phyloP scores from a whole-genome alignment of 2,797 vertebrate genomes.

The Poecilia picta region DNA sequence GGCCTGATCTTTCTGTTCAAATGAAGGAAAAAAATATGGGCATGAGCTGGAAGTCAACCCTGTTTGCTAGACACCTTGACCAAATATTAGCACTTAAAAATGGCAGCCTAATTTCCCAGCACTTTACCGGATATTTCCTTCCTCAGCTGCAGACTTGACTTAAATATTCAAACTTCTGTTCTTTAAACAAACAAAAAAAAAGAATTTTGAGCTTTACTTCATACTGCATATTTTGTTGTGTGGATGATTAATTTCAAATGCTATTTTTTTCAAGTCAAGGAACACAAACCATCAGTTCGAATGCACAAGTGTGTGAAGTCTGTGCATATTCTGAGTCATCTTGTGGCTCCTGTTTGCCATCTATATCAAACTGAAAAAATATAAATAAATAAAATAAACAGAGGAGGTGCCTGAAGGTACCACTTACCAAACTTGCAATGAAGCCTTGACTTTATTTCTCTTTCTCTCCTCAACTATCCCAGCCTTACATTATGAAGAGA shows the following conservation, averaged over 20 bases:
- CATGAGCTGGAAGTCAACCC: not conserved
- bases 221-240: not conserved
- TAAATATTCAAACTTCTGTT: slow-evolving; percentile 3
- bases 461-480: not conserved
- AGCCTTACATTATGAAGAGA: not conserved
- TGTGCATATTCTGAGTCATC: not conserved
- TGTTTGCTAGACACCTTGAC: slow-evolving; percentile 35
- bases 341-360: not conserved
- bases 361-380: not conserved
- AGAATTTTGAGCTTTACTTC: not conserved
- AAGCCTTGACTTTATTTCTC: not conserved
- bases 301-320: not conserved
- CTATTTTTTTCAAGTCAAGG: not conserved
- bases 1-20: slow-evolving; percentile 15
- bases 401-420: not conserved
- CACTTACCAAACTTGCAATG: not conserved
- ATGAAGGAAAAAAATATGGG: slow-evolving; percentile 10
- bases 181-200: too few species aligned
- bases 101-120: slow-evolving; percentile 21
- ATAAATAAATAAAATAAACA: not conserved
- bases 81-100: slow-evolving; percentile 52
- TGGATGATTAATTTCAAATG: not conserved
- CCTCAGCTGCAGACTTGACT: not conserved
- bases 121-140: not conserved
- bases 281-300: too few species aligned